Conservation (phyloP, 2,888 invertebrate species). For the Thelaira solivaga region DNA sequence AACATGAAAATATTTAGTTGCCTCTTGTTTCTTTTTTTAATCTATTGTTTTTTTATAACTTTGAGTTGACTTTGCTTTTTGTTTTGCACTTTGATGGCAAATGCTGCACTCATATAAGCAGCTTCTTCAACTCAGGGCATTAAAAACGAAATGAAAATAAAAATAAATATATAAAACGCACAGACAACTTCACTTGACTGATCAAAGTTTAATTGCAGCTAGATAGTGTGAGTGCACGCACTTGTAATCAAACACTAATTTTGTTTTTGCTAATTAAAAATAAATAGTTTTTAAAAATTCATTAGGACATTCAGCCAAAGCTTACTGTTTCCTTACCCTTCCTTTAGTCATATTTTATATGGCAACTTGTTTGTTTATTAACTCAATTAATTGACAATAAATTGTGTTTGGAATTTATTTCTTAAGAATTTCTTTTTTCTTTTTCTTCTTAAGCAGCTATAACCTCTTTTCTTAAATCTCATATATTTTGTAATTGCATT, state of each 20-base stretch:
- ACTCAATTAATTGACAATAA: too few species aligned
- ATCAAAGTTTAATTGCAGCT: constrained; percentile 55
- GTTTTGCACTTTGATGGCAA: constrained; percentile 24
- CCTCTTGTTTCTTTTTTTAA: constrained; percentile 1
- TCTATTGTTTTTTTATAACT: constrained; percentile 1
- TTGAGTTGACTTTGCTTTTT: too few species aligned
- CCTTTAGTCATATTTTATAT: too few species aligned
- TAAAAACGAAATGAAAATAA: background rate
- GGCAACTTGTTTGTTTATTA: too few species aligned
- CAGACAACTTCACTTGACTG: constrained; percentile 46
- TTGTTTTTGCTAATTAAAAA: background rate
- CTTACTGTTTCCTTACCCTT: too few species aligned
- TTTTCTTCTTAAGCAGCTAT: too few species aligned
- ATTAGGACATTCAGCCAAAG: too few species aligned
- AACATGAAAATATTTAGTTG: constrained; percentile 23
- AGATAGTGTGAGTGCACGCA: constrained; percentile 21
- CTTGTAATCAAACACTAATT: constrained; percentile 12
- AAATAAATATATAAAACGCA: constrained; percentile 26
- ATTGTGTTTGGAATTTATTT: too few species aligned
- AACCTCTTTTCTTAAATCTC: too few species aligned
- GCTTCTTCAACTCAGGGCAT: background rate
- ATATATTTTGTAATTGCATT: too few species aligned
- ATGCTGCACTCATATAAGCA: background rate
- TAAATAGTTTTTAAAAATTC: too few species aligned
- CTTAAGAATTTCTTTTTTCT: too few species aligned